Conservation (phyloP, 2,888 invertebrate species). For the Agapetus fuscipes region DNA sequence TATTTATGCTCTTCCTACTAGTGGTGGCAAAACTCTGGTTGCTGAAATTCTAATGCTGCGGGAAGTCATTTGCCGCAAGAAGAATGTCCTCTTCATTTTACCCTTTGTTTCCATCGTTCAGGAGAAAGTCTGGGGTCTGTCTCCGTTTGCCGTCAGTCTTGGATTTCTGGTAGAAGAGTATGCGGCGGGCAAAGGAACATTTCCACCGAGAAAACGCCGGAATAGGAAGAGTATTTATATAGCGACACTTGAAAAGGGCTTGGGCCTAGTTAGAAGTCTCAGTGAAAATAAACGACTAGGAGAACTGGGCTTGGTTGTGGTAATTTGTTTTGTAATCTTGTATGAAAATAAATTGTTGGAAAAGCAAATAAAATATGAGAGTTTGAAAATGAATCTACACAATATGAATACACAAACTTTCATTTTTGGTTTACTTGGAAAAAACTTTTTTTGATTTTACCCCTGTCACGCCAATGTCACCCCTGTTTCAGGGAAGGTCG, state of each 20-base stretch:
- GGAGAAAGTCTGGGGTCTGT: constrained; percentile 84
- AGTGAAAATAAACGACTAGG: constrained; percentile 65
- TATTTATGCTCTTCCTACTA: constrained; percentile 89
- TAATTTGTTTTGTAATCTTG: constrained; percentile 19
- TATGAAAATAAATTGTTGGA: constrained; percentile 2
- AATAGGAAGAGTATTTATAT: constrained; percentile 74
- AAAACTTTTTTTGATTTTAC: no score
- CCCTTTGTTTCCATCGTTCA: constrained; percentile 96
- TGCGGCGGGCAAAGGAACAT: constrained; percentile 84
- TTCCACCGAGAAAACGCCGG: constrained; percentile 69
- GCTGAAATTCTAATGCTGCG: constrained; percentile 89
- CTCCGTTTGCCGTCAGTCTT: constrained; percentile 78
- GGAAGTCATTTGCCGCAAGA: constrained; percentile 70
- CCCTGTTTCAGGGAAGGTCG: no score
- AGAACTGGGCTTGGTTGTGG: constrained; percentile 69
- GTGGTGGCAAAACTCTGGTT: constrained; percentile 95
- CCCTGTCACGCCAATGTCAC: no score
- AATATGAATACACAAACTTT: no score
- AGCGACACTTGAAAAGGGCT: constrained; percentile 92
- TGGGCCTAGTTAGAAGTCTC: constrained; percentile 74
- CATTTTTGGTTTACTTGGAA: no score
- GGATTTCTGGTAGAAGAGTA: constrained; percentile 92
- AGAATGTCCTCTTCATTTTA: constrained; percentile 79
- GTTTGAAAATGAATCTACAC: no score
- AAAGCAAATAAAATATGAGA: constrained; percentile 3